Percentiles rank a stretch among this genome's conserved stretches.
These are phyloP conservation scores for Lepisosteus oculatus DNA, from an alignment of 2,113 vertebrate genomes.

Conservation along the genomic window DNA sequence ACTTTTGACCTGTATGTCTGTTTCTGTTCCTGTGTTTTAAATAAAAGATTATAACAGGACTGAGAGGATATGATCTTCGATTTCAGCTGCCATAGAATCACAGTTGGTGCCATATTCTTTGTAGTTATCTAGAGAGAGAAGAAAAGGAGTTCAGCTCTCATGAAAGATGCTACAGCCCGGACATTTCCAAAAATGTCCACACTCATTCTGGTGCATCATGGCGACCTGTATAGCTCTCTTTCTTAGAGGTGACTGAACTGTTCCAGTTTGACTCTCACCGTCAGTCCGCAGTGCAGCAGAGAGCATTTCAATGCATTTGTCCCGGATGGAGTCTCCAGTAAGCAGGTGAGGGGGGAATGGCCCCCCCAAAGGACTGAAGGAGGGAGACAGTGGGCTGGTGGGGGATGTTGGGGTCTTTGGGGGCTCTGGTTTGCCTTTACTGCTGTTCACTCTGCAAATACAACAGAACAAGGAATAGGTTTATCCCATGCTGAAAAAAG, in stretches of 20 bases:
- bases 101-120: constrained; percentile 85
- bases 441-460: constrained; percentile 61
- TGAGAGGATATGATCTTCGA: constrained; percentile 94
- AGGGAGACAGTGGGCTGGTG: constrained; percentile 72
- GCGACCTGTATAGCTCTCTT: too few species aligned
- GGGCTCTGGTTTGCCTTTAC: constrained; percentile 61
- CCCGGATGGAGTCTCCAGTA: constrained; percentile 83
- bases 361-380: constrained; percentile 63
- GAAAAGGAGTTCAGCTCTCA: neutral
- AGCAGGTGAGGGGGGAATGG: constrained; percentile 68
- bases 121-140: constrained; percentile 72
- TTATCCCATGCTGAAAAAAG: too few species aligned
- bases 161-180: neutral
- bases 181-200: too few species aligned
- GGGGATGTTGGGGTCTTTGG: constrained; percentile 74
- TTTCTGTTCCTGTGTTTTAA: too few species aligned
- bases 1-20: too few species aligned
- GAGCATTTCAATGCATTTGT: constrained; percentile 95
- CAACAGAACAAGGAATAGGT: neutral
- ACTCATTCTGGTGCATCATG: too few species aligned
- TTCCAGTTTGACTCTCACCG: constrained; percentile 57
- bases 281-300: constrained; percentile 80
- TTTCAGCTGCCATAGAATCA: constrained; percentile 88
- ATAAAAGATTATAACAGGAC: too few species aligned
- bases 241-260: too few species aligned